phyloP scores from a whole-genome alignment of 2,888 invertebrate genomes.

The Amaurobius ferox region DNA sequence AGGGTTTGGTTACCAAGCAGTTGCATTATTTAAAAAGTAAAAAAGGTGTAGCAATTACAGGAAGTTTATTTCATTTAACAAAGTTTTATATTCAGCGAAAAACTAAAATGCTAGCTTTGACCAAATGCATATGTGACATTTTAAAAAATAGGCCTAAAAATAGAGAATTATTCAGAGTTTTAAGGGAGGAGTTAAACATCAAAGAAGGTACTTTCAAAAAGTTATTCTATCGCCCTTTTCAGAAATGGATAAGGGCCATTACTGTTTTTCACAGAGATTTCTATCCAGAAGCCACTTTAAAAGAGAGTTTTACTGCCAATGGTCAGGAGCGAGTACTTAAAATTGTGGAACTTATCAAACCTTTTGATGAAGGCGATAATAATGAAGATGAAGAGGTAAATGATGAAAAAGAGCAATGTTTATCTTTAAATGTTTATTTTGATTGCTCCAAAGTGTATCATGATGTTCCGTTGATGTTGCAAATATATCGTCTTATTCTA shows the following conservation, averaged over 20 bases:
- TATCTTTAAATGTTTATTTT: constrained; percentile 30
- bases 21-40: constrained; percentile 74
- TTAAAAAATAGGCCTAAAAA: constrained; percentile 80
- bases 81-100: constrained; percentile 82
- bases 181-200: constrained; percentile 46
- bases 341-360: constrained; percentile 75
- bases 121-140: constrained; percentile 80
- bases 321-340: constrained; percentile 79
- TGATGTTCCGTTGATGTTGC: constrained; percentile 78
- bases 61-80: constrained; percentile 76
- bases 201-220: constrained; percentile 68
- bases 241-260: constrained; percentile 73
- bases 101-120: constrained; percentile 80
- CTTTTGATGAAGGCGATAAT: constrained; percentile 22
- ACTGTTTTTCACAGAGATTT: constrained; percentile 80
- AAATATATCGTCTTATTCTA: constrained; percentile 80
- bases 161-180: constrained; percentile 75
- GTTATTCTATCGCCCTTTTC: constrained; percentile 61
- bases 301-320: constrained; percentile 79
- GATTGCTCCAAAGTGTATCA: constrained; percentile 60
- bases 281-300: constrained; percentile 81
- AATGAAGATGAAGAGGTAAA: constrained; percentile 29
- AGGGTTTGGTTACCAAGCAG: constrained; percentile 83
- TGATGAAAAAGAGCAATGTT: not conserved
- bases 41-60: constrained; percentile 73